These are phyloP conservation scores for Antechinus flavipes DNA, from an alignment of 2,113 vertebrate genomes.

Conservation along the genomic window DNA sequence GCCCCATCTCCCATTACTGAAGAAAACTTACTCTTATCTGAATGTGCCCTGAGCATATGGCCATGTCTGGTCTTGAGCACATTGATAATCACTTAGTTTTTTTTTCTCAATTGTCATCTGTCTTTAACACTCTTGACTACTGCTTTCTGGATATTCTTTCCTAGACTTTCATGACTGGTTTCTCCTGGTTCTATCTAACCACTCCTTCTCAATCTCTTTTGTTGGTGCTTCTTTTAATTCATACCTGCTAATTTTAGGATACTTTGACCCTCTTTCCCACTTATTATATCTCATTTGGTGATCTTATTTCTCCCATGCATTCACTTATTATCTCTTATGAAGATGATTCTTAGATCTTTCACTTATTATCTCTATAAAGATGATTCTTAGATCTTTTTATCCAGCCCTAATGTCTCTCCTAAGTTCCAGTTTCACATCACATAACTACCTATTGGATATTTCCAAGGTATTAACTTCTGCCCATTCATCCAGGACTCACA, in stretches of 20 bases:
- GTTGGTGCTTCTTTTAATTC: no score
- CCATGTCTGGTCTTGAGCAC: neutral
- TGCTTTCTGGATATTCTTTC: neutral
- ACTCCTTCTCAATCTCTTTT: neutral
- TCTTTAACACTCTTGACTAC: neutral
- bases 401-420: neutral
- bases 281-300: neutral
- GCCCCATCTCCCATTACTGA: neutral
- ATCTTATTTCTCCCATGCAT: neutral
- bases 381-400: neutral
- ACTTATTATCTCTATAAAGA: neutral
- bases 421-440: neutral
- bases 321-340: neutral
- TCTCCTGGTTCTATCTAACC: neutral
- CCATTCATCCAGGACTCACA: neutral
- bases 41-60: neutral
- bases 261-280: neutral
- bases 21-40: neutral
- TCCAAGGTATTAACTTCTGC: neutral
- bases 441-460: neutral
- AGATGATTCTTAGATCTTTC: neutral
- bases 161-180: no score
- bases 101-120: neutral
- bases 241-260: neutral
- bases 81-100: neutral